A percentile compares a stretch with the other conserved stretches of the same genome.
Conservation (phyloP, 1,140 invertebrate species). For the Drosophila littoralis region DNA sequence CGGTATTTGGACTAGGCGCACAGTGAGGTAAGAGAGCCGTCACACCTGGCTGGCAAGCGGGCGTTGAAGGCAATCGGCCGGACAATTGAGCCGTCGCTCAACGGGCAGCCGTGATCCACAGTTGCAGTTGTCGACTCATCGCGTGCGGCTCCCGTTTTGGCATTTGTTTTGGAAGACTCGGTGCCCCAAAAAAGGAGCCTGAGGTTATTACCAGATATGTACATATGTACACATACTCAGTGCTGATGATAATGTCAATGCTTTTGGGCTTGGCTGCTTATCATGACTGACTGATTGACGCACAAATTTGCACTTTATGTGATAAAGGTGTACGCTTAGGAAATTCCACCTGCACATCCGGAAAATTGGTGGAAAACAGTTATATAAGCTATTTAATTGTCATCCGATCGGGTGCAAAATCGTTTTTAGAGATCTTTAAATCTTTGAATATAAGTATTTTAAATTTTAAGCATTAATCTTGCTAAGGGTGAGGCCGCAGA, state of each 20-base stretch:
- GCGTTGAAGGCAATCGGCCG: not conserved
- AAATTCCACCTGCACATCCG: too few species aligned
- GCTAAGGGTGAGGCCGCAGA: too few species aligned
- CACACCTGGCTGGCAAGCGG: constrained; percentile 9
- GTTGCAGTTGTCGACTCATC: constrained; percentile 42
- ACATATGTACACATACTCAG: constrained; percentile 5
- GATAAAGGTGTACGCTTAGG: too few species aligned
- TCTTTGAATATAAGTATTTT: too few species aligned
- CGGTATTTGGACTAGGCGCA: too few species aligned
- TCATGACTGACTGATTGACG: too few species aligned
- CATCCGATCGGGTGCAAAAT: too few species aligned
- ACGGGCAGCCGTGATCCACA: constrained; percentile 36
- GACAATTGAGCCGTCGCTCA: constrained; percentile 6
- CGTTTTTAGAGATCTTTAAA: too few species aligned
- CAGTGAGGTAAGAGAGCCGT: not conserved
- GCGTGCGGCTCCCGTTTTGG: constrained; percentile 34
- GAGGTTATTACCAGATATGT: constrained; percentile 15
- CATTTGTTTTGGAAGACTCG: constrained; percentile 46
- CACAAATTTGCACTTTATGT: too few species aligned
- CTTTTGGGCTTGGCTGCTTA: constrained; percentile 3
- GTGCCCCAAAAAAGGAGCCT: constrained; percentile 47
- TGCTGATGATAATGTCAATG: constrained; percentile 6
- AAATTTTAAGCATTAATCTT: too few species aligned
- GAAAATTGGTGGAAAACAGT: too few species aligned
- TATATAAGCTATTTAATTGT: too few species aligned